These are phyloP conservation scores for Tupiocoris notatus DNA, from an alignment of 2,888 invertebrate genomes.

Conservation along the genomic window DNA sequence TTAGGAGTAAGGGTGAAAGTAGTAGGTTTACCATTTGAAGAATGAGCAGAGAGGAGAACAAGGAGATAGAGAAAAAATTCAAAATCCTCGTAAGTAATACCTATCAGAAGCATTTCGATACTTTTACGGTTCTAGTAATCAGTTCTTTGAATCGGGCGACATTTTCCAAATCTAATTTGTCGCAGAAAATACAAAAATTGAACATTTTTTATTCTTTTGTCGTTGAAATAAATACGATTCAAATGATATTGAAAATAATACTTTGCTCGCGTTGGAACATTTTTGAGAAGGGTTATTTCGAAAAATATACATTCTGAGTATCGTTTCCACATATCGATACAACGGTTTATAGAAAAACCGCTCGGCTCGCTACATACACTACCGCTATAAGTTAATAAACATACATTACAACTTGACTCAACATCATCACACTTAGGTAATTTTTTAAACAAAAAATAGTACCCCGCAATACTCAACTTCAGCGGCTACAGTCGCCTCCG, in stretches of 20 bases:
- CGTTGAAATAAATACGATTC: background rate
- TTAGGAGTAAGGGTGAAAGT: too few species aligned
- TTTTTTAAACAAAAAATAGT: constrained; percentile 2
- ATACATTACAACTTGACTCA: constrained; percentile 20
- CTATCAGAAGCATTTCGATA: background rate
- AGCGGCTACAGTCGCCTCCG: too few species aligned
- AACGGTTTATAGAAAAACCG: background rate
- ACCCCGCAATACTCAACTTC: too few species aligned
- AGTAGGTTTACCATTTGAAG: too few species aligned
- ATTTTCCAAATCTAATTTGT: background rate
- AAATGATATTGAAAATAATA: constrained; percentile 12
- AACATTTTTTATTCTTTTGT: background rate
- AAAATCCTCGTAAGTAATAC: background rate
- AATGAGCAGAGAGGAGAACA: too few species aligned
- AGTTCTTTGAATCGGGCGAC: constrained; percentile 22
- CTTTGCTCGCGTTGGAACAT: background rate
- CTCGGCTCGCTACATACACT: background rate
- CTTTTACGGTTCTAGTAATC: constrained; percentile 4
- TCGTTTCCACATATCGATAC: too few species aligned
- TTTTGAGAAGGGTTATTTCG: background rate
- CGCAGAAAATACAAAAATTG: background rate
- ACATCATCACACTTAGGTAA: constrained; percentile 18
- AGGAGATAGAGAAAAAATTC: background rate
- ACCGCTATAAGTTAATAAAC: background rate
- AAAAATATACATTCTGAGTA: constrained; percentile 17